Base-by-base conservation (phyloP, 1,140 invertebrate genomes). In the Calliphora vicina region DNA sequence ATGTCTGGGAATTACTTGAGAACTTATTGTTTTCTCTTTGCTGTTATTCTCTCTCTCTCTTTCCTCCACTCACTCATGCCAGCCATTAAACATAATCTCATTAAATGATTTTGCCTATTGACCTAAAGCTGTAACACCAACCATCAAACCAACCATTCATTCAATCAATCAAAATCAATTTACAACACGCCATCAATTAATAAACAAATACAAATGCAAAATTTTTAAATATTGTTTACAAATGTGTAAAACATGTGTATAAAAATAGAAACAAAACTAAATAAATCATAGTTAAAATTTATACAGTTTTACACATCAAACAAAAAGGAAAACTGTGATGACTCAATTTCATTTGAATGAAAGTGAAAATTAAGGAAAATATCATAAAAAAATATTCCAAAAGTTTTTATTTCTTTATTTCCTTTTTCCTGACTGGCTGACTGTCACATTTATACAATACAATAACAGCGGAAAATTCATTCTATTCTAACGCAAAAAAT, bases 111-210 rank as follows among this genome's bases (percentile, higher is more conserved):
- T 78, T 78, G 74, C 74, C 74, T 78, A 78, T 78, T 78, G 74
- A 78, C 74, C 74, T 35, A 78, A 20, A 78, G 74, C 74, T 78
- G 74, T 78, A 78, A 78, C 73, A 29, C 17, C 72, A 27, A 42
- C 29, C 29, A 35, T 12, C 73, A 76, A 1, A 35, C 35, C 6
- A 5, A 1, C 20, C 35, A 45, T 45, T 12, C 35, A 45, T 78
- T 43, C 74, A 78, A 78, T 78, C 74, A 78, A 78, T 78, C 74
- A 78, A 78, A 78, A 43, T 78, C 74, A 78, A 78, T 78, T 78
- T 78, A 78, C 74, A 78, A 78, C 74, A 78, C 74, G 74, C 74
- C 74, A 78, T 78, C 74, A 78, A 78, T 78, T 78, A 78, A 78
- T 78, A 78, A 78, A 78, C 74, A 78, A 43, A 78, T 43, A 43